phyloP scores from a whole-genome alignment of 2,113 vertebrate species.

The Azemiops feae region DNA sequence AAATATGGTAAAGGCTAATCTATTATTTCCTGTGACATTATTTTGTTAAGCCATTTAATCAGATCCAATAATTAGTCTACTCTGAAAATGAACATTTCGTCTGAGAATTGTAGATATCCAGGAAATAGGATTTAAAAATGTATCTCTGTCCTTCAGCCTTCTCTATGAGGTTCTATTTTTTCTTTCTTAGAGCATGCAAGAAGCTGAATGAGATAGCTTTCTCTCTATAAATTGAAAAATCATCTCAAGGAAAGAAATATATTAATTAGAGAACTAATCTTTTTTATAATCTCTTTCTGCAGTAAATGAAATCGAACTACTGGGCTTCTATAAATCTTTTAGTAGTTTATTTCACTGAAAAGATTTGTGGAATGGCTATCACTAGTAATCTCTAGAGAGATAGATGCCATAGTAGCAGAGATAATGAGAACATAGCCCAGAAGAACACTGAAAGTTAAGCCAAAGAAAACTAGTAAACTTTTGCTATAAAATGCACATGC shows the following conservation, averaged over 20 bases:
- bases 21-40: constrained; percentile 20
- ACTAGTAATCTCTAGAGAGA: not conserved
- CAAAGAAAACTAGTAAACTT: not conserved
- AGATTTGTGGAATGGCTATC: not conserved
- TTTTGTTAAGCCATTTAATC: not conserved
- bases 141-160: not conserved
- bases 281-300: not conserved
- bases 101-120: not conserved
- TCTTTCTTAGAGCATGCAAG: fast-evolving
- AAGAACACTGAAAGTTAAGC: not conserved
- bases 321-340: not conserved
- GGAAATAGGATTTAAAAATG: not conserved
- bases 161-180: not conserved
- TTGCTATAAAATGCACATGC: not conserved
- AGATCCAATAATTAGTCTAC: fast-evolving
- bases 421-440: not conserved
- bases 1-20: constrained; percentile 23
- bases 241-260: not conserved
- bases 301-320: not conserved
- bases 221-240: constrained; percentile 9
- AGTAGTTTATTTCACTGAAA: not conserved
- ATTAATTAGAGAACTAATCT: not conserved
- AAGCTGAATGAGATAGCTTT: not conserved
- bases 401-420: not conserved
- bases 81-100: not conserved